These are phyloP conservation scores for Phataginus tetradactyla DNA, from an alignment of 2,797 vertebrate species.

Conservation along the genomic window DNA sequence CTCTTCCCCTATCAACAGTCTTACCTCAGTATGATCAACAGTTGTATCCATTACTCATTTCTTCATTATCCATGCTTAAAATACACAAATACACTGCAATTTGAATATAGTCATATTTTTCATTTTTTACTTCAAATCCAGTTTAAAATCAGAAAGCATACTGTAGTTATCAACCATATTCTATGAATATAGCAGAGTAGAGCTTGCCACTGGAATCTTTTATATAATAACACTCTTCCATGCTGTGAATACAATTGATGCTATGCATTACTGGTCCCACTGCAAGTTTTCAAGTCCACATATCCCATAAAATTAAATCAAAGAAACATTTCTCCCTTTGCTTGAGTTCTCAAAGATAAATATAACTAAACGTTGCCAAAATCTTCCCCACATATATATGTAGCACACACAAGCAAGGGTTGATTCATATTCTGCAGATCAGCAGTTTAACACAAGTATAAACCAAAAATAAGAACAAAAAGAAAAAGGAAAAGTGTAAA, in stretches of 20 bases:
- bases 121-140: conserved; percentile 16
- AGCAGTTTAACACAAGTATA: background rate
- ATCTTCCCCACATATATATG: background rate
- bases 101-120: background rate
- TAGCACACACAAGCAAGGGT: background rate
- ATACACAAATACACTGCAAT: background rate
- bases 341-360: background rate
- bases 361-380: background rate
- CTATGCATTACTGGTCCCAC: background rate
- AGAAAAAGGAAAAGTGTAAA: background rate
- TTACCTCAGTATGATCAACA: background rate
- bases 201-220: background rate
- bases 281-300: background rate
- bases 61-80: background rate
- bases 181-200: background rate
- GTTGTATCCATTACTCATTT: background rate
- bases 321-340: background rate
- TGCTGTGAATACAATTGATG: background rate
- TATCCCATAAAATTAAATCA: background rate
- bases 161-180: background rate
- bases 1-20: background rate
- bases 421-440: background rate
- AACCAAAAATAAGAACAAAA: background rate
- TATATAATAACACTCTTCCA: background rate
- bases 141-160: conserved; percentile 11